phyloP scores from a whole-genome alignment of 2,888 invertebrate genomes.

The Eledone cirrhosa region DNA sequence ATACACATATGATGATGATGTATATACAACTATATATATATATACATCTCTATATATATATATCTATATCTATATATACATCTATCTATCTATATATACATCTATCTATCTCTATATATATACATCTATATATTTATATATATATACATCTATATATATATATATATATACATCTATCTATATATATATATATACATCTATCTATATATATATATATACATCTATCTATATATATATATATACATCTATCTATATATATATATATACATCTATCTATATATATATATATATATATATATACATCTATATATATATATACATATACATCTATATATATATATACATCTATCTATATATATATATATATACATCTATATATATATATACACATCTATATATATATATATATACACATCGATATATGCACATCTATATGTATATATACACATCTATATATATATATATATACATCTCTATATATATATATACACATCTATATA shows the following conservation, averaged over 20 bases:
- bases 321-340: not conserved
- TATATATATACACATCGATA: not conserved
- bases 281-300: not conserved
- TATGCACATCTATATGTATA: not conserved
- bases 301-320: not conserved
- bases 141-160: not conserved
- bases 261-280: not conserved
- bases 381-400: not conserved
- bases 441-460: not conserved
- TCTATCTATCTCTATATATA: no score
- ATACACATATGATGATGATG: no score
- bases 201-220: not conserved
- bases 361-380: not conserved
- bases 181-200: not conserved
- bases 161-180: not conserved
- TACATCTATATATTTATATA: not conserved
- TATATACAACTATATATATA: no score
- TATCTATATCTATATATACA: no score
- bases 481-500: not conserved
- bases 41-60: no score
- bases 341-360: not conserved
- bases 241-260: not conserved
- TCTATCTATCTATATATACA: no score
- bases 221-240: not conserved
- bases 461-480: not conserved